Evolutionary conservation across 1,140 invertebrate species (phyloP).

Genomic region (Mizuhopecten yessoensis): DNA sequence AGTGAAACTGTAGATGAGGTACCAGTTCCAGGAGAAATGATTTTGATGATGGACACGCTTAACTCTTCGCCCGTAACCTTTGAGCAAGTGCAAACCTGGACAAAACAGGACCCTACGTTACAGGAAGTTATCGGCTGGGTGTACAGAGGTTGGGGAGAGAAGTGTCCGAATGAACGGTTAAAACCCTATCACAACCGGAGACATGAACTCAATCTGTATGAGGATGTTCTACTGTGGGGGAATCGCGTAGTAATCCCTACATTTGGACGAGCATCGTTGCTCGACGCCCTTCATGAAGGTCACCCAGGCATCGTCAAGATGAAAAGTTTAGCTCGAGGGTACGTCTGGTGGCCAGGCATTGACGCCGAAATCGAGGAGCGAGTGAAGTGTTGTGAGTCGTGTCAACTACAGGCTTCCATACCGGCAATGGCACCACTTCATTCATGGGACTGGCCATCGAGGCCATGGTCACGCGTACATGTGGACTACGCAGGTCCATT

Average conservation of each 20-base stretch:
- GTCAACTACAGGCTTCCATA: constrained; percentile 66
- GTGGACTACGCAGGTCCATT: constrained; percentile 72
- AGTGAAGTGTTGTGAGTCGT: constrained; percentile 63
- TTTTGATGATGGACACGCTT: too few species aligned
- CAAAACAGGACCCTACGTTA: too few species aligned
- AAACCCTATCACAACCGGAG: too few species aligned
- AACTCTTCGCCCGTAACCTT: too few species aligned
- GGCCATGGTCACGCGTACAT: constrained; percentile 66
- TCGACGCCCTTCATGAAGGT: constrained; percentile 83
- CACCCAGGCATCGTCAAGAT: constrained; percentile 85
- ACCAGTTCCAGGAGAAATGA: too few species aligned
- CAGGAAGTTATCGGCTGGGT: too few species aligned
- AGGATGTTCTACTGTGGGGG: constrained; percentile 65
- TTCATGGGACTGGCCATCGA: constrained; percentile 62
- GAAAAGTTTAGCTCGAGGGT: constrained; percentile 84
- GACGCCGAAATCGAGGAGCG: constrained; percentile 82
- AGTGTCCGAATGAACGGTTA: too few species aligned
- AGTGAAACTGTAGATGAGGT: too few species aligned
- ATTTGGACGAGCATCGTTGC: constrained; percentile 74
- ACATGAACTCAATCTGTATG: too few species aligned
- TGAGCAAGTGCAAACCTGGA: too few species aligned
- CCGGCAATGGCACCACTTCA: constrained; percentile 43
- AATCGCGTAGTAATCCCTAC: constrained; percentile 81
- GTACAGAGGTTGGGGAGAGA: too few species aligned
- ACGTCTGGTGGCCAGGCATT: constrained; percentile 85